These are phyloP conservation scores for Grus americana DNA, from an alignment of 2,113 vertebrate genomes.

Conservation along the genomic window DNA sequence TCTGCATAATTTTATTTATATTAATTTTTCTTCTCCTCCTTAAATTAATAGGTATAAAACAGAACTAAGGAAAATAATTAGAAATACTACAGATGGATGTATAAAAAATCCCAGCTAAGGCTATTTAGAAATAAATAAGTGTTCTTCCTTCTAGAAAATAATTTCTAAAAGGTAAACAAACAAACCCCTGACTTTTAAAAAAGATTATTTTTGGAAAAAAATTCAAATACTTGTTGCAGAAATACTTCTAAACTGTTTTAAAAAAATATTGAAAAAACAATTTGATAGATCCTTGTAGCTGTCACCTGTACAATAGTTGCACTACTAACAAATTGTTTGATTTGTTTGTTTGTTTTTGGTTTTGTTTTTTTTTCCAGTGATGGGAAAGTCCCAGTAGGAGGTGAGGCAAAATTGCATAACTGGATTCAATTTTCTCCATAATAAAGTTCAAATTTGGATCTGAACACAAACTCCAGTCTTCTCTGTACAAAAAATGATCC, in stretches of 20 bases:
- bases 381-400: background rate
- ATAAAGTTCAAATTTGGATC: background rate
- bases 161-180: background rate
- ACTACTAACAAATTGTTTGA: background rate
- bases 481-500: background rate
- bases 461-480: background rate
- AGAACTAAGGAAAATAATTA: background rate
- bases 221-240: background rate
- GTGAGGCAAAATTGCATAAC: background rate
- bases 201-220: background rate
- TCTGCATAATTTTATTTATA: background rate
- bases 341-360: background rate
- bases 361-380: background rate
- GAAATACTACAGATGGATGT: background rate
- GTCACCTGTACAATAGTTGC: background rate
- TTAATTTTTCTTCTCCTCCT: background rate
- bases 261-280: background rate
- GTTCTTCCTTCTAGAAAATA: background rate
- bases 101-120: fast-evolving
- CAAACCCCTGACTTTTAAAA: fast-evolving
- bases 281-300: background rate
- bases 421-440: background rate
- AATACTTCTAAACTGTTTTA: background rate
- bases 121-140: background rate
- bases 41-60: background rate